Conservation (phyloP, 35 echinoderm and acorn worm genomes). For the Apostichopus parvimensis region DNA sequence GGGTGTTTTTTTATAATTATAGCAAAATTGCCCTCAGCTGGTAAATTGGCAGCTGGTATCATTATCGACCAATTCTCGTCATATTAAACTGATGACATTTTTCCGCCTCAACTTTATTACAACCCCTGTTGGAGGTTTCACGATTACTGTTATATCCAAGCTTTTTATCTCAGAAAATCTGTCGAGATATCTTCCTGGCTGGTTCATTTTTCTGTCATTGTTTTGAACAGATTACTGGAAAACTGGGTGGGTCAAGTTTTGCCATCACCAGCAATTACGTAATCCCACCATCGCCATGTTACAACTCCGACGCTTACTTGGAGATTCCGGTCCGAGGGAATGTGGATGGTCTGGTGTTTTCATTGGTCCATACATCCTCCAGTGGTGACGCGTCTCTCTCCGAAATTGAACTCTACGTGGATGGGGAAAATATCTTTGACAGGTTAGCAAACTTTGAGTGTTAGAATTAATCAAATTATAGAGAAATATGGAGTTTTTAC, state of each 20-base stretch:
- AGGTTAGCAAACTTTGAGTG: slow-evolving; percentile 48
- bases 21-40: too few species aligned
- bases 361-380: not conserved
- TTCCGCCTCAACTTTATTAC: too few species aligned
- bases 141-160: not conserved
- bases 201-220: not conserved
- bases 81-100: too few species aligned
- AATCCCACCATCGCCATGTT: not conserved
- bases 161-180: not conserved
- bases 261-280: not conserved
- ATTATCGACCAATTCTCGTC: too few species aligned
- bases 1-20: too few species aligned
- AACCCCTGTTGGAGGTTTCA: too few species aligned
- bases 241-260: not conserved
- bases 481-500: too few species aligned
- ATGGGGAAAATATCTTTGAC: slow-evolving; percentile 58
- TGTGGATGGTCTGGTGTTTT: slow-evolving; percentile 8
- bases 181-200: not conserved
- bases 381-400: slow-evolving; percentile 58
- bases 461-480: not conserved
- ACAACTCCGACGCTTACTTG: not conserved
- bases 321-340: slow-evolving; percentile 8
- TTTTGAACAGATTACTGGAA: not conserved
- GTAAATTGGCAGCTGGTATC: too few species aligned
- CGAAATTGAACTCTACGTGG: slow-evolving; percentile 88